phyloP scores from a whole-genome alignment of 2,888 invertebrate genomes.

The Abrostola tripartita region DNA sequence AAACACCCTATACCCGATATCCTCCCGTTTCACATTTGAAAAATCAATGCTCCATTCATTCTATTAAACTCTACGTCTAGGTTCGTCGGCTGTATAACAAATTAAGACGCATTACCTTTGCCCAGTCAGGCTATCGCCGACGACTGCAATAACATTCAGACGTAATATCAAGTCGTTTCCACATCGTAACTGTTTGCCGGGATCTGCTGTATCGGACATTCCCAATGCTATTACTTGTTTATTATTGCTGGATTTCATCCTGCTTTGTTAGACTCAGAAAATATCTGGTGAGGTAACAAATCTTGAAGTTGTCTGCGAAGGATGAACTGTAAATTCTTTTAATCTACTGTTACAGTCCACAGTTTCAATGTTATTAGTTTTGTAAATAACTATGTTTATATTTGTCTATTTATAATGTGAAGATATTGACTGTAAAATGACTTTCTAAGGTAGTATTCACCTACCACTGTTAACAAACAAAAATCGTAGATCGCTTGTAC shows the following conservation, averaged over 20 bases:
- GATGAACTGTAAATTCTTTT: too few relatives aligned
- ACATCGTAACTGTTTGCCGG: conserved; percentile 41
- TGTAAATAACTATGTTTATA: too few relatives aligned
- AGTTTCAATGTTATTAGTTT: too few relatives aligned
- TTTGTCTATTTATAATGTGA: too few relatives aligned
- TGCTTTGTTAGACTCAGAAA: neutral
- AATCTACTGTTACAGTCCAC: too few relatives aligned
- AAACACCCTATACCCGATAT: neutral
- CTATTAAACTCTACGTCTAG: neutral
- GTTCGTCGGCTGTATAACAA: conserved; percentile 24
- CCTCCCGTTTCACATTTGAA: neutral
- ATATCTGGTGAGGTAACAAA: neutral
- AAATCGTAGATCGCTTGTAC: too few relatives aligned
- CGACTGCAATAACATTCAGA: conserved; percentile 46
- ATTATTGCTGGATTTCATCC: conserved; percentile 31
- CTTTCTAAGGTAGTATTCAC: too few relatives aligned
- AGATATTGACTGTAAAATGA: too few relatives aligned
- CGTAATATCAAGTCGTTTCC: conserved; percentile 40
- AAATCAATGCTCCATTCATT: neutral
- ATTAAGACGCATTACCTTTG: conserved; percentile 37
- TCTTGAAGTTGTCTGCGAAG: too few relatives aligned
- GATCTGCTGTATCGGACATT: conserved; percentile 25
- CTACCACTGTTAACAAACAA: too few relatives aligned
- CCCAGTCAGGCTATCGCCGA: conserved; percentile 28
- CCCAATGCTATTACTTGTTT: conserved; percentile 22